Conservation (phyloP, 2,113 vertebrate genomes). For the Coryphaenoides rupestris region DNA sequence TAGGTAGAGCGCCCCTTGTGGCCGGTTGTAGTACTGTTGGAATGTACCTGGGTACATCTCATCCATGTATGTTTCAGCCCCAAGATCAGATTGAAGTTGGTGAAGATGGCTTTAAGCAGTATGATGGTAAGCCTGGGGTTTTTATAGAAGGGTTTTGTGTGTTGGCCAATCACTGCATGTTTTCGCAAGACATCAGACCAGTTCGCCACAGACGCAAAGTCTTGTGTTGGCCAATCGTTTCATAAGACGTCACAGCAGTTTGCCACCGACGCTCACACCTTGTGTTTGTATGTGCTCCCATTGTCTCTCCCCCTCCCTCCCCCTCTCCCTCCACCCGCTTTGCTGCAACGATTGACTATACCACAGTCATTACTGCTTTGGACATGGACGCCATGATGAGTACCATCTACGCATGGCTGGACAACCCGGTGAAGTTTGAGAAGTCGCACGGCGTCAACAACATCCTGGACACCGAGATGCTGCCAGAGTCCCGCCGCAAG, state of each 20-base stretch:
- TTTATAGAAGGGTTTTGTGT: constrained; percentile 46
- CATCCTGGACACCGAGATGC: constrained; percentile 71
- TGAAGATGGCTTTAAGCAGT: constrained; percentile 98
- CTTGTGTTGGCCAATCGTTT: constrained; percentile 17
- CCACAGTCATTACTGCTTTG: constrained; percentile 85
- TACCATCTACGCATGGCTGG: constrained; percentile 87
- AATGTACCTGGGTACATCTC: constrained; percentile 73
- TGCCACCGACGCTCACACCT: constrained; percentile 10
- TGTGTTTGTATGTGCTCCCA: constrained; percentile 22
- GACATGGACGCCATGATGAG: constrained; percentile 97
- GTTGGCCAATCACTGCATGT: constrained; percentile 46
- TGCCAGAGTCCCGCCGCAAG: constrained; percentile 48
- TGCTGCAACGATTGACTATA: background rate
- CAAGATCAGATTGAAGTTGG: constrained; percentile 93
- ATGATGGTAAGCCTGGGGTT: constrained; percentile 87
- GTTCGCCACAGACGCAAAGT: too few species aligned
- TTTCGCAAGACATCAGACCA: background rate
- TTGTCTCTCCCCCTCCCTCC: background rate
- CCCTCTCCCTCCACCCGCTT: constrained; percentile 2
- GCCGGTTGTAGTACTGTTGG: constrained; percentile 53
- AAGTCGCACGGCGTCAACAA: constrained; percentile 88
- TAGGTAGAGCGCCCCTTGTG: constrained; percentile 34
- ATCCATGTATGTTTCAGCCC: constrained; percentile 87
- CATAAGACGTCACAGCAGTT: background rate
- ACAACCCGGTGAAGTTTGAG: constrained; percentile 89